Evolutionary conservation across 2,113 vertebrate genomes (phyloP).

Genomic region (Corythaixoides concolor): DNA sequence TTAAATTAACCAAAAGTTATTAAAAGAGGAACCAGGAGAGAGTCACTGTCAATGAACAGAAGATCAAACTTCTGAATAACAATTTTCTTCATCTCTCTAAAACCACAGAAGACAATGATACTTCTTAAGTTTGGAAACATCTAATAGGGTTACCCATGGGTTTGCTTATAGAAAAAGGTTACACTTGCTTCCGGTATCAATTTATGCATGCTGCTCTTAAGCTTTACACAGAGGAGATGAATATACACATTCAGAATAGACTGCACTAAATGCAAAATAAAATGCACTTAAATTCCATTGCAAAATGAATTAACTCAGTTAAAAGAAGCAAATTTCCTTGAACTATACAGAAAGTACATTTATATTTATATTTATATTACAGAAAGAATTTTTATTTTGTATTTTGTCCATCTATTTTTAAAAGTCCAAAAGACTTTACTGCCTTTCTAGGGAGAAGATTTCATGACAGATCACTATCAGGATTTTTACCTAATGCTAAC

Average conservation of each 20-base stretch:
- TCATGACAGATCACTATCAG: neutral
- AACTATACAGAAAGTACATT: neutral
- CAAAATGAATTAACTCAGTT: slow-evolving; percentile 50
- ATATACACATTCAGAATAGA: slow-evolving; percentile 25
- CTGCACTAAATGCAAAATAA: slow-evolving; percentile 60
- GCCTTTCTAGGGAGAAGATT: neutral
- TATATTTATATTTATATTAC: neutral
- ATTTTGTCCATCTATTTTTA: neutral
- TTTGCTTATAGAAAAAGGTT: slow-evolving; percentile 18
- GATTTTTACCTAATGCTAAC: neutral
- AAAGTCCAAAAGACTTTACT: neutral
- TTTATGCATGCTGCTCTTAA: slow-evolving; percentile 21
- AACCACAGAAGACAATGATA: neutral
- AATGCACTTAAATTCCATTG: slow-evolving; percentile 51
- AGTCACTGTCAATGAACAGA: neutral
- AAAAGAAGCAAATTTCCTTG: slow-evolving; percentile 40
- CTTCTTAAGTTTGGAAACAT: neutral
- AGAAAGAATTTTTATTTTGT: neutral
- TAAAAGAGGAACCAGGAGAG: neutral
- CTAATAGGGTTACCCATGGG: neutral
- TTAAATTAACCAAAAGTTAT: neutral
- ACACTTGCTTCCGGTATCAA: neutral
- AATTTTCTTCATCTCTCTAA: neutral
- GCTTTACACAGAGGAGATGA: neutral
- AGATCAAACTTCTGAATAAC: neutral